phyloP scores from a whole-genome alignment of 2,888 invertebrate genomes.

The Actias luna region DNA sequence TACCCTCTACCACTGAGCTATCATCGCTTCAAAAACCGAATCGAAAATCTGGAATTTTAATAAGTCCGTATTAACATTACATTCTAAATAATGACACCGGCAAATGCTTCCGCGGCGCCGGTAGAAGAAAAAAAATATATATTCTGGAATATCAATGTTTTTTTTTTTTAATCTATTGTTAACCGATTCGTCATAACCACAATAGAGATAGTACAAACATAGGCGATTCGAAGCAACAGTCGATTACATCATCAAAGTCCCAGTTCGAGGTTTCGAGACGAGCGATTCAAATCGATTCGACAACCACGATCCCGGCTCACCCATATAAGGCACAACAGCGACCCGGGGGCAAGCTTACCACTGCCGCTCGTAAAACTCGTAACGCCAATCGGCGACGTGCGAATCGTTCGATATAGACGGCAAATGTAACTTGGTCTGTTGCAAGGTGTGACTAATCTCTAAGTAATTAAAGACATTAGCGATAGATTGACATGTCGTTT shows the following conservation, averaged over 20 bases:
- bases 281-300: conserved; percentile 60
- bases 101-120: neutral
- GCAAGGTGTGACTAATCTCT: conserved; percentile 14
- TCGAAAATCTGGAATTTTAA: too few species aligned
- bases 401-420: neutral
- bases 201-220: conserved; percentile 5
- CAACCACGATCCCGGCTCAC: conserved; percentile 41
- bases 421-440: conserved; percentile 10
- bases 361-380: neutral
- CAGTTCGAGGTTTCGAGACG: conserved; percentile 55
- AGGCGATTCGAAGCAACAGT: conserved; percentile 27
- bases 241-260: conserved; percentile 66
- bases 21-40: too few species aligned
- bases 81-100: neutral
- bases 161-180: neutral
- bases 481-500: conserved; percentile 18
- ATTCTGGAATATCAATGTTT: neutral
- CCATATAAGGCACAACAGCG: conserved; percentile 31
- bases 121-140: neutral
- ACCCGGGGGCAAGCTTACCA: conserved; percentile 19
- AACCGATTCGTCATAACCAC: neutral
- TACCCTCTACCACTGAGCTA: too few species aligned
- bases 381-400: neutral
- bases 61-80: too few species aligned
- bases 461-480: conserved; percentile 18